phyloP scores from a whole-genome alignment of 1,140 invertebrate genomes.

The Temnothorax longispinosus region DNA sequence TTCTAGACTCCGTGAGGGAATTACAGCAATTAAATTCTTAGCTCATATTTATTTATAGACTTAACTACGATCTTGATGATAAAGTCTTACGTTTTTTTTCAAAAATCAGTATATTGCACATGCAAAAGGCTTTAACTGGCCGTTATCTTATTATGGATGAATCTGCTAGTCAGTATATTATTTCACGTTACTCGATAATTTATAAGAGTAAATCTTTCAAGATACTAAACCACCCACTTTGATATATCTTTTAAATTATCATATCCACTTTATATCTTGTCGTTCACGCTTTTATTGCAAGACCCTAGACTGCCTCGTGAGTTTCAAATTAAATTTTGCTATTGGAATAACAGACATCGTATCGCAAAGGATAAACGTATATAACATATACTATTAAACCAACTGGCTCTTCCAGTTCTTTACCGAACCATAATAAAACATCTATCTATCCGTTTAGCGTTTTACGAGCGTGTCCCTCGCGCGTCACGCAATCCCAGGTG shows the following conservation, averaged over 20 bases:
- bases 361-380: not conserved
- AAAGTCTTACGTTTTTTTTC: not conserved
- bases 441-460: slow-evolving; percentile 51
- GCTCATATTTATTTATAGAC: slow-evolving; percentile 33
- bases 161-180: not conserved
- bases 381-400: slow-evolving; percentile 14
- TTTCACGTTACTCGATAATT: not conserved
- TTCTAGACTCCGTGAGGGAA: not conserved
- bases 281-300: slow-evolving; percentile 26
- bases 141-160: not conserved
- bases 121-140: not conserved
- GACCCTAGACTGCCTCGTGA: not conserved
- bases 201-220: not conserved
- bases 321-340: slow-evolving; percentile 22
- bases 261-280: slow-evolving; percentile 33
- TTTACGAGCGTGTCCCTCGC: slow-evolving; percentile 43
- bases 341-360: slow-evolving; percentile 1
- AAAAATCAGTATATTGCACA: not conserved
- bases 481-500: slow-evolving; percentile 20
- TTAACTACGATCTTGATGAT: not conserved
- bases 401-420: slow-evolving; percentile 36
- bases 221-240: slow-evolving; percentile 8
- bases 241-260: slow-evolving; percentile 19
- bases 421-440: slow-evolving; percentile 50
- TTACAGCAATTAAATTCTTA: not conserved